phyloP scores from a whole-genome alignment of 1,140 invertebrate genomes.

The Drosophila subobscura region DNA sequence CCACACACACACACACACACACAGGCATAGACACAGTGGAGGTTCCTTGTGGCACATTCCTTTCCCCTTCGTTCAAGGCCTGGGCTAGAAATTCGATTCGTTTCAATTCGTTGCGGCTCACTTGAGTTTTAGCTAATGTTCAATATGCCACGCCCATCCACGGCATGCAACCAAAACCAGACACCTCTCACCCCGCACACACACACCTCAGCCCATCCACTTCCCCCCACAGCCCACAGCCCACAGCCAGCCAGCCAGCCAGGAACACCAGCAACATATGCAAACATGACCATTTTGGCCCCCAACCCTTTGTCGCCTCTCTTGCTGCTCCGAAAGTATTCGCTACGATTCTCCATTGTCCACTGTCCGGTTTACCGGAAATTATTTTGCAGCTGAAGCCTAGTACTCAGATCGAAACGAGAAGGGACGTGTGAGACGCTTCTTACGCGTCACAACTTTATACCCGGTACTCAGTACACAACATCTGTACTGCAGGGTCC shows the following conservation, averaged over 20 bases:
- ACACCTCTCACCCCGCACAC: too few relatives aligned
- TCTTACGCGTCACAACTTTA: too few relatives aligned
- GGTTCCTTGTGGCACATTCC: slow-evolving; percentile 34
- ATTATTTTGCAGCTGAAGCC: slow-evolving; percentile 75
- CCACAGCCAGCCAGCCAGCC: background rate
- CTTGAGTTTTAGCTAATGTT: slow-evolving; percentile 82
- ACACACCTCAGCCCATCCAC: too few relatives aligned
- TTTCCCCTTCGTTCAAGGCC: slow-evolving; percentile 25
- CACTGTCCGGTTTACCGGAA: slow-evolving; percentile 68
- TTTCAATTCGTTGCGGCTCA: slow-evolving; percentile 79
- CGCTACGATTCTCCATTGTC: slow-evolving; percentile 23
- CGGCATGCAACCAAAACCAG: slow-evolving; percentile 1
- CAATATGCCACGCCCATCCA: slow-evolving; percentile 76
- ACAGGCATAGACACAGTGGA: background rate
- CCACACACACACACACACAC: slow-evolving; percentile 19
- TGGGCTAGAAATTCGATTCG: slow-evolving; percentile 61
- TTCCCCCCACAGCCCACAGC: background rate
- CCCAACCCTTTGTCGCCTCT: slow-evolving; percentile 26
- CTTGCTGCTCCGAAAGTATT: slow-evolving; percentile 32
- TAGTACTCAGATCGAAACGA: too few relatives aligned
- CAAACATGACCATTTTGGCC: slow-evolving; percentile 74
- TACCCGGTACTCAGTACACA: too few relatives aligned
- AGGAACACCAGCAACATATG: slow-evolving; percentile 61
- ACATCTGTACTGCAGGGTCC: too few relatives aligned
- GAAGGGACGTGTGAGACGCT: too few relatives aligned